Evolutionary conservation across 2,797 vertebrate species (phyloP).

Genomic region (Schizopygopsis malacanthus): DNA sequence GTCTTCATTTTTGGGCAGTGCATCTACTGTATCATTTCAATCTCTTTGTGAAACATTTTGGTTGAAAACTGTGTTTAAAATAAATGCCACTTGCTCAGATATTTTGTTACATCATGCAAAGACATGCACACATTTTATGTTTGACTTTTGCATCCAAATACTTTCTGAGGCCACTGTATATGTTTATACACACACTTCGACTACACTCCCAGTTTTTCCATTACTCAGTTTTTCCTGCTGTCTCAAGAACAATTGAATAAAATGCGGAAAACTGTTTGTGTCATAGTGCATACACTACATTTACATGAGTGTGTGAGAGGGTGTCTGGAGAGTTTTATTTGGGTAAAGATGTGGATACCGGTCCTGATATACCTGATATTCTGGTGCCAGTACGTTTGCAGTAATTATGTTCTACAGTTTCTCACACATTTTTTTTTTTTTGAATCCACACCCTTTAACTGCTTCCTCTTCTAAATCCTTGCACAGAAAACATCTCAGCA

Average conservation of each 20-base stretch:
- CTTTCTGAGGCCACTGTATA: slow-evolving; percentile 3
- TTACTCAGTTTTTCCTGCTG: not conserved
- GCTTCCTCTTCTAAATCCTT: slow-evolving; percentile 26
- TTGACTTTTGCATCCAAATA: slow-evolving; percentile 20
- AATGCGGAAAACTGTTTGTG: not conserved
- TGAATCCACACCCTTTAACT: slow-evolving; percentile 53
- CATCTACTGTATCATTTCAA: not conserved
- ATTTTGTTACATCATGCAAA: slow-evolving; percentile 1
- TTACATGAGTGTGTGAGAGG: slow-evolving; percentile 13
- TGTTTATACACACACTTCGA: not conserved
- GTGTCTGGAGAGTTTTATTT: slow-evolving; percentile 17
- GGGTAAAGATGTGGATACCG: slow-evolving; percentile 1
- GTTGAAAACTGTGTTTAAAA: not conserved
- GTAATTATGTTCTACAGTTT: slow-evolving; percentile 61
- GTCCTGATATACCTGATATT: slow-evolving; percentile 55
- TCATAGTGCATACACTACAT: not conserved
- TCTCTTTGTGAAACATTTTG: not conserved
- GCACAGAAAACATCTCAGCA: slow-evolving; percentile 17
- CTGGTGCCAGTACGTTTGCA: slow-evolving; percentile 31
- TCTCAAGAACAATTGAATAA: slow-evolving; percentile 1
- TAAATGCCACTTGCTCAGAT: not conserved
- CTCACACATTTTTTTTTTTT: slow-evolving; percentile 42
- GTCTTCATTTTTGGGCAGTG: not conserved
- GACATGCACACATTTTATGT: not conserved
- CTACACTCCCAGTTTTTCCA: slow-evolving; percentile 18